phyloP scores from a whole-genome alignment of 2,888 invertebrate genomes.

The Cheiracanthium punctorium region DNA sequence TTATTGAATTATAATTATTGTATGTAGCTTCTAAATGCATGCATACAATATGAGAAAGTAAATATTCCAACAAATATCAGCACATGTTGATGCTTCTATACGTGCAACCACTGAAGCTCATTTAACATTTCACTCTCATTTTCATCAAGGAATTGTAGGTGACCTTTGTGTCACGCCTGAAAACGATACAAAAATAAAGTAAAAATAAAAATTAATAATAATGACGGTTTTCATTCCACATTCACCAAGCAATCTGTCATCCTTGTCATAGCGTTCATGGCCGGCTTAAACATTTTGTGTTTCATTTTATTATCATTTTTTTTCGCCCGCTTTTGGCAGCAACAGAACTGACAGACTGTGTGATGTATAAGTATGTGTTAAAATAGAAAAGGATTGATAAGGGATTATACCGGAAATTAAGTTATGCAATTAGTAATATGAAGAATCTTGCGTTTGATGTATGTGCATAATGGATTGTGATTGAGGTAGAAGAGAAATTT shows the following conservation, averaged over 20 bases:
- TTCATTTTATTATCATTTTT: neutral
- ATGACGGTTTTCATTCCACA: slow-evolving; percentile 8
- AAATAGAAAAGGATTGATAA: too few species aligned
- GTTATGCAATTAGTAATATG: too few species aligned
- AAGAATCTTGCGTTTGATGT: too few species aligned
- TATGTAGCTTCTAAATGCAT: too few species aligned
- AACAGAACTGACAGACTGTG: neutral
- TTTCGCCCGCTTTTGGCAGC: neutral
- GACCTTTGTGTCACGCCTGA: neutral
- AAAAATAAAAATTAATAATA: neutral
- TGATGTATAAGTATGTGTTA: slow-evolving; percentile 6
- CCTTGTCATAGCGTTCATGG: slow-evolving; percentile 30
- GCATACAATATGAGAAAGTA: too few species aligned
- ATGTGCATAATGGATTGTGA: too few species aligned
- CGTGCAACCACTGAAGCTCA: too few species aligned
- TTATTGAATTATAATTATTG: too few species aligned
- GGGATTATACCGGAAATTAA: too few species aligned
- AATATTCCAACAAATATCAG: too few species aligned
- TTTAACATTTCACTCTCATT: neutral
- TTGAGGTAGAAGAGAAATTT: too few species aligned
- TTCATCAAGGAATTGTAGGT: neutral
- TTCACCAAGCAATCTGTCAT: slow-evolving; percentile 37
- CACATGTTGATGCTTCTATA: too few species aligned
- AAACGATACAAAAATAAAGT: neutral
- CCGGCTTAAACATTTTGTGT: slow-evolving; percentile 19